Evolutionary conservation across 2,113 vertebrate species (phyloP).

Genomic region (Lasiurus cinereus): DNA sequence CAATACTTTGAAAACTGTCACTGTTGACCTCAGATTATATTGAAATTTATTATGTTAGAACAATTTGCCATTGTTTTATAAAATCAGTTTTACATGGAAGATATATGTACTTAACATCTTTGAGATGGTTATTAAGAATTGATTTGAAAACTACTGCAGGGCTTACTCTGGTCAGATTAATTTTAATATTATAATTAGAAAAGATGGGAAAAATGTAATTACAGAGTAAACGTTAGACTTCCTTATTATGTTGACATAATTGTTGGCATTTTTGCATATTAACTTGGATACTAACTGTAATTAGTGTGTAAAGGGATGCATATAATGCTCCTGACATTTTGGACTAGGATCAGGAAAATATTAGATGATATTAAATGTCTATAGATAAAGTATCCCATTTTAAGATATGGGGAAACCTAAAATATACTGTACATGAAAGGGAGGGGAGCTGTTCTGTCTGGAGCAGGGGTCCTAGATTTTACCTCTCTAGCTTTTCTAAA

Average conservation of each 20-base stretch:
- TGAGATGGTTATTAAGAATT: constrained; percentile 19
- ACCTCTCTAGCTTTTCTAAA: background rate
- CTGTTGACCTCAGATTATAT: background rate
- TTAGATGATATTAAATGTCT: background rate
- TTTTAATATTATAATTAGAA: constrained; percentile 51
- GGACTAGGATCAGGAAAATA: background rate
- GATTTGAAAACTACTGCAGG: constrained; percentile 25
- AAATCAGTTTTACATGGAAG: constrained; percentile 47
- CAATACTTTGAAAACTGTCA: constrained; percentile 5
- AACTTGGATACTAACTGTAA: background rate
- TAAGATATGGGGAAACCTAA: background rate
- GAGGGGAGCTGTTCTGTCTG: background rate
- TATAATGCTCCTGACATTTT: background rate
- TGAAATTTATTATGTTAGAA: constrained; percentile 57
- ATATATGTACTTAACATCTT: background rate
- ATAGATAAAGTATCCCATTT: background rate
- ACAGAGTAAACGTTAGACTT: background rate
- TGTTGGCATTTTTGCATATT: constrained; percentile 30
- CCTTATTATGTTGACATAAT: background rate
- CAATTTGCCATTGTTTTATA: constrained; percentile 49
- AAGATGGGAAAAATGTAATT: background rate
- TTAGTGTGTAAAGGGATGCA: background rate
- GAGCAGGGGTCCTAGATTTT: background rate
- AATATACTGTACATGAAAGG: background rate
- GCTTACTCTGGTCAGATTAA: background rate